Evolutionary conservation across 1,140 invertebrate genomes (phyloP).

Genomic region (Drosophila nasuta): DNA sequence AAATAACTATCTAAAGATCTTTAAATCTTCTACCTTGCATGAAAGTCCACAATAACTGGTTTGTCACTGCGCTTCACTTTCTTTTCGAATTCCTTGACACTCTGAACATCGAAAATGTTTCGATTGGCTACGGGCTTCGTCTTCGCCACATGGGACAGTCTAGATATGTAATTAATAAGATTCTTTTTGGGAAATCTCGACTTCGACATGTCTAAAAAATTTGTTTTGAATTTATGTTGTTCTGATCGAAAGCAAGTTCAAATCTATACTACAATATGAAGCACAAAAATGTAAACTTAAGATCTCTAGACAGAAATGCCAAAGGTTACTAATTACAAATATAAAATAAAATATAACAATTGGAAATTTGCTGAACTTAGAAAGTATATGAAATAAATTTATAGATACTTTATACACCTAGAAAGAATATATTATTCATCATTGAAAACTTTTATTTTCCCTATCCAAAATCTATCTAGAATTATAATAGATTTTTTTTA

Average conservation of each 20-base stretch:
- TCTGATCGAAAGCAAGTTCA: background rate
- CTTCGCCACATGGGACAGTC: background rate
- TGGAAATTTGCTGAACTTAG: too few relatives aligned
- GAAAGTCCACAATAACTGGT: conserved; percentile 97
- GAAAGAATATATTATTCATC: too few relatives aligned
- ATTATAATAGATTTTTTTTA: too few relatives aligned
- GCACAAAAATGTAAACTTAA: too few relatives aligned
- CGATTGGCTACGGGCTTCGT: background rate
- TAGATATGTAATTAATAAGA: background rate
- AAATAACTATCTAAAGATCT: conserved; percentile 71
- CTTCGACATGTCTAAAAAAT: conserved; percentile 5
- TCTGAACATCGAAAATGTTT: conserved; percentile 94
- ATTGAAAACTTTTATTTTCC: too few relatives aligned
- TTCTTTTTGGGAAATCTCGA: background rate
- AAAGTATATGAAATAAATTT: too few relatives aligned
- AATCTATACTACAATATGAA: conserved; percentile 1
- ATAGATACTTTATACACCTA: too few relatives aligned
- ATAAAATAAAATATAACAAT: too few relatives aligned
- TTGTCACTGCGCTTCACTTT: conserved; percentile 94
- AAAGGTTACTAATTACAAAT: too few relatives aligned
- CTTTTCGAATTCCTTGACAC: conserved; percentile 94
- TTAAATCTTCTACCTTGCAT: conserved; percentile 90
- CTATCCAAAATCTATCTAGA: too few relatives aligned
- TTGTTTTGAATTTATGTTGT: background rate
- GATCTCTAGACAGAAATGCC: too few relatives aligned